phyloP scores from a whole-genome alignment of 64 coral and sea anemone genomes.

The Catalaphyllia jardinei region DNA sequence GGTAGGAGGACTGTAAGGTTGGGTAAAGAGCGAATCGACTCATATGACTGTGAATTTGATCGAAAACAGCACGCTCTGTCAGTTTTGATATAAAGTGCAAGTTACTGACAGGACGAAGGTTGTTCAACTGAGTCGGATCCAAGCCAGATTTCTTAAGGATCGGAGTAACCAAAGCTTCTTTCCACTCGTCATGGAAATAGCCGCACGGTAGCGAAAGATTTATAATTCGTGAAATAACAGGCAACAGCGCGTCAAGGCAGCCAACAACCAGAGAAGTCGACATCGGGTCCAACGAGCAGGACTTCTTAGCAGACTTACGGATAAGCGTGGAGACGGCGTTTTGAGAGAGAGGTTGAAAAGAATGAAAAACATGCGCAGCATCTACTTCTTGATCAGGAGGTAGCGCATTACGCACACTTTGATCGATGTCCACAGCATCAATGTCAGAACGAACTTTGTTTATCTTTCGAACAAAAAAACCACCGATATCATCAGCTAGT shows the following conservation, averaged over 20 bases:
- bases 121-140: neutral
- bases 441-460: no score
- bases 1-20: slow-evolving; percentile 7
- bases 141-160: slow-evolving; percentile 13
- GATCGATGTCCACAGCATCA: no score
- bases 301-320: slow-evolving; percentile 49
- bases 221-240: slow-evolving; percentile 47
- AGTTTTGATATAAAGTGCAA: slow-evolving; percentile 45
- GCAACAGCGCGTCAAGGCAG: slow-evolving; percentile 43
- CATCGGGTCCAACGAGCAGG: slow-evolving; percentile 52
- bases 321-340: neutral
- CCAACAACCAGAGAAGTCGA: slow-evolving; percentile 35
- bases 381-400: no score
- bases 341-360: no score
- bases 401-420: neutral
- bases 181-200: slow-evolving; percentile 35
- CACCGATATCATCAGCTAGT: no score
- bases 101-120: slow-evolving; percentile 41
- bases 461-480: no score
- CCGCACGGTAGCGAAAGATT: slow-evolving; percentile 26
- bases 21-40: slow-evolving; percentile 1
- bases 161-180: slow-evolving; percentile 25
- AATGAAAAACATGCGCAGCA: no score
- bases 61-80: slow-evolving; percentile 34
- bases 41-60: slow-evolving; percentile 44